Base-by-base conservation (phyloP, 2,113 vertebrate species). In the Dunckerocampus dactyliophorus region DNA sequence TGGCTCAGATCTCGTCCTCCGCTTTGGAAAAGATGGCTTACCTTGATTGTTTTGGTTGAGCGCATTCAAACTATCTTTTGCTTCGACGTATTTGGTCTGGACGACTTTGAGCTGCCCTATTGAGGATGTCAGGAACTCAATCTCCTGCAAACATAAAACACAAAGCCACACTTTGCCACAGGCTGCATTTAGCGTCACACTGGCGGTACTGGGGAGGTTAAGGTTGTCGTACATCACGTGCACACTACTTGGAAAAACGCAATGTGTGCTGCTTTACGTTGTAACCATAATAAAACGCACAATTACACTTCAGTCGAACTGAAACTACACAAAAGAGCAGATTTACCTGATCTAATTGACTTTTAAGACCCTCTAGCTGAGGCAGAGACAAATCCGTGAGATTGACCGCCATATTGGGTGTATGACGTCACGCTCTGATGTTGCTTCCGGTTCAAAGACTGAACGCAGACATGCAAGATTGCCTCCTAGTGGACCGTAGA, bases 51-150 rank as follows among this genome's bases (percentile, higher is more conserved):
- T 90, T 81, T 92, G 90, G 81, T 85, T 92, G 46, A 98, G 84
- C 21, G 95, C 91, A 24, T 79, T 92, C 71, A 98, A 87, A 73
- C 93, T 94, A 47, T 98, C 94, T 85, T 95, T 95, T 50, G 95
- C 95, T 69, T 97, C 95, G 72, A 95, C 94, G 16, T 92, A 96
- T 83, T 96, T 98, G 16, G 91, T 94, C 85, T 96, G 95, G 4
- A 92, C 94, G 53, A 96, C 91, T 85, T 96, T 97, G 68, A 98
- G 87, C 85, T 98, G 95, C 7, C 92, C 89, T 24, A 98, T 94
- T 21, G 95, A 96, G 48, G 93, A 93, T 1, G 94, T 94, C 82
- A 97, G 74, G 77, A 98, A 98, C 75, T 98, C 95, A n/a, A 94
- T 87, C 74, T 98, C 95, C 94, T 98, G 71, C 10, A 71, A 81